Evolutionary conservation across 2,797 vertebrate genomes (phyloP).

Genomic region (Syngnathus acus): DNA sequence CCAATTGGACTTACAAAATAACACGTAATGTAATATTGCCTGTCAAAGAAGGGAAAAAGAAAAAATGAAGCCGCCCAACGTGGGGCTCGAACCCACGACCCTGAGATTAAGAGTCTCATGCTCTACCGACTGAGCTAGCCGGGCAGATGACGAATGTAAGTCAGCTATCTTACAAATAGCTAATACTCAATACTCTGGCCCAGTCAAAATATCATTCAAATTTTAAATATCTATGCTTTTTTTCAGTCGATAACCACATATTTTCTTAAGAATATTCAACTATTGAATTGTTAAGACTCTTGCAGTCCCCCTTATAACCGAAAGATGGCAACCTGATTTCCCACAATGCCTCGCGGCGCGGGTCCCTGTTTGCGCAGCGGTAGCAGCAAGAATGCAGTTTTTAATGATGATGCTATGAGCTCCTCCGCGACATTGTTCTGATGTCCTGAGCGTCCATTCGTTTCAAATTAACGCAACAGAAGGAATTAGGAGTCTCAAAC

Average conservation of each 20-base stretch:
- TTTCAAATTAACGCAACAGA: not conserved
- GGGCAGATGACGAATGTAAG: slow-evolving; percentile 11
- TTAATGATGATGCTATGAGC: slow-evolving; percentile 61
- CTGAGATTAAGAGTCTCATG: slow-evolving; percentile 73
- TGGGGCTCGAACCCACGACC: slow-evolving; percentile 72
- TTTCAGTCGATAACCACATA: no score
- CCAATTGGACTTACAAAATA: no score
- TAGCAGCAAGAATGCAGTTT: slow-evolving; percentile 66
- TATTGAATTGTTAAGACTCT: no score
- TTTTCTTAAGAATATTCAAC: no score
- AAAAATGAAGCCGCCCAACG: slow-evolving; percentile 35
- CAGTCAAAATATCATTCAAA: no score
- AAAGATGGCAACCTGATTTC: slow-evolving; percentile 25
- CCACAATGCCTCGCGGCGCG: slow-evolving; percentile 51
- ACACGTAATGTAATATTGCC: no score
- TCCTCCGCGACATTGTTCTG: slow-evolving; percentile 26
- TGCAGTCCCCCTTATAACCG: not conserved
- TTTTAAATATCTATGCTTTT: no score
- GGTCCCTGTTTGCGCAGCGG: slow-evolving; percentile 56
- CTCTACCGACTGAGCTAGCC: slow-evolving; percentile 71
- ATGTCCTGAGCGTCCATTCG: slow-evolving; percentile 13
- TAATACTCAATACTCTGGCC: no score
- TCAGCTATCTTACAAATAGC: no score
- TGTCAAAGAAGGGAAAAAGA: not conserved
- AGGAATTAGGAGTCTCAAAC: slow-evolving; percentile 12